phyloP scores from a whole-genome alignment of 2,797 vertebrate genomes.

The Clarias fuscus region DNA sequence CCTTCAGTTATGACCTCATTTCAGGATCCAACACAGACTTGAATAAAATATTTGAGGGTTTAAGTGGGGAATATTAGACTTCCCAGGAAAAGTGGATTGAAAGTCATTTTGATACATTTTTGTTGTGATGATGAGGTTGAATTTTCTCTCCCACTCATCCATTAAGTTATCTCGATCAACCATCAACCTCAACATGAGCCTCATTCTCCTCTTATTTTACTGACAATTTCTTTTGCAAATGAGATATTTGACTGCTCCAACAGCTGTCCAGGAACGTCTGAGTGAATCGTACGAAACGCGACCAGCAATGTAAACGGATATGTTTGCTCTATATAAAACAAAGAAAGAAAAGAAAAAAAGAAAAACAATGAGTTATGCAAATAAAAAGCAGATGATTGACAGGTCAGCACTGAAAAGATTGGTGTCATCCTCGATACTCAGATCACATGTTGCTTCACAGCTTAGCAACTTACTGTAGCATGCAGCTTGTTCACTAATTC shows the following conservation, averaged over 20 bases:
- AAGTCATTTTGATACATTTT: background rate
- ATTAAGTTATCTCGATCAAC: background rate
- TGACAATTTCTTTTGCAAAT: slow-evolving; percentile 40
- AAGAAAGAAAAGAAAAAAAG: background rate
- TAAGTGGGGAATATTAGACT: slow-evolving; percentile 51
- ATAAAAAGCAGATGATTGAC: background rate
- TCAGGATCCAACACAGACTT: slow-evolving; percentile 25
- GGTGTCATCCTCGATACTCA: background rate
- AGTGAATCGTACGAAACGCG: background rate
- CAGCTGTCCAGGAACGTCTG: background rate
- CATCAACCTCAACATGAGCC: slow-evolving; percentile 1
- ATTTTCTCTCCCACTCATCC: background rate
- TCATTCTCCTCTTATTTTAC: slow-evolving; percentile 17
- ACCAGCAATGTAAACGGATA: background rate
- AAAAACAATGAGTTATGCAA: background rate
- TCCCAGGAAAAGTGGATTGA: slow-evolving; percentile 16
- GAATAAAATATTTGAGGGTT: slow-evolving; percentile 42
- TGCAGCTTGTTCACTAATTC: background rate
- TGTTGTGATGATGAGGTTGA: background rate
- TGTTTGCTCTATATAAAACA: background rate
- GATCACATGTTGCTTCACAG: background rate
- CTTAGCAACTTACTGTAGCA: background rate
- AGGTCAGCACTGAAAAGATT: background rate
- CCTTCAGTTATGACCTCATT: slow-evolving; percentile 58
- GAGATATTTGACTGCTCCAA: slow-evolving; percentile 39